Evolutionary conservation across 2,888 invertebrate genomes (phyloP), one percentile per base, ranked within the genome.

Genomic region (Lasioglossum oenotherae): DNA sequence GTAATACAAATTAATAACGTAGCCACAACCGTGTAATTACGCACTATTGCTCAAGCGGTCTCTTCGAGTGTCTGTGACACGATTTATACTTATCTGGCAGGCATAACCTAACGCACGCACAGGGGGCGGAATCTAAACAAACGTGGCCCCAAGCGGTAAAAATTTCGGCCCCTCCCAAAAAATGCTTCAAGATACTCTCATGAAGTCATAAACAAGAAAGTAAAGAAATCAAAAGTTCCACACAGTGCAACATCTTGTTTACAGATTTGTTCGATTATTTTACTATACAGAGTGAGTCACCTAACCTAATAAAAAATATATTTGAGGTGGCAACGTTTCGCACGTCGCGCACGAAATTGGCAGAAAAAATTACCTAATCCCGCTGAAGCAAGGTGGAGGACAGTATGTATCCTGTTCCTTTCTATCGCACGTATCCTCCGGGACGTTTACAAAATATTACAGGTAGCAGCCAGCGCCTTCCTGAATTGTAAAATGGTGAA

Each of bases 401-500:
- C 64, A 23, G 67, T 23, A 35, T 1, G 5, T 27, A 19, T 27
- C 27, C 31, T 44, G 23, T 44, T 31, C 35, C 16, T 46, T 35
- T 35, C 31, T 16, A 31, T 35, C 14, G 19, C 35, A 14, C 44
- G 27, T 27, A 3, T 46, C 46, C 46, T 27, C 31, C 73, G 23
- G 4, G 16, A 19, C 31, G 46, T 46, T 46, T 31, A 31, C 27
- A 31, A 46, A 46, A 73, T 73, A 31, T 46, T 46, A 19, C 44
- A 8, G 60, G 8, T 8, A 73, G 8, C 38, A 16, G n/a, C 69
- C 27, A 16, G 35, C 38, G 46, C n/a, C n/a, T 86, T 72, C 53
- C 78, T 27, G 44, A 46, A 35, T 38, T 16, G 73, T 31, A 75
- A 78, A 83, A 71, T 87, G 80, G 64, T 16, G 87, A 87, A 87